Conservation (phyloP, 1,140 invertebrate species). For the Zophobas atratus region DNA sequence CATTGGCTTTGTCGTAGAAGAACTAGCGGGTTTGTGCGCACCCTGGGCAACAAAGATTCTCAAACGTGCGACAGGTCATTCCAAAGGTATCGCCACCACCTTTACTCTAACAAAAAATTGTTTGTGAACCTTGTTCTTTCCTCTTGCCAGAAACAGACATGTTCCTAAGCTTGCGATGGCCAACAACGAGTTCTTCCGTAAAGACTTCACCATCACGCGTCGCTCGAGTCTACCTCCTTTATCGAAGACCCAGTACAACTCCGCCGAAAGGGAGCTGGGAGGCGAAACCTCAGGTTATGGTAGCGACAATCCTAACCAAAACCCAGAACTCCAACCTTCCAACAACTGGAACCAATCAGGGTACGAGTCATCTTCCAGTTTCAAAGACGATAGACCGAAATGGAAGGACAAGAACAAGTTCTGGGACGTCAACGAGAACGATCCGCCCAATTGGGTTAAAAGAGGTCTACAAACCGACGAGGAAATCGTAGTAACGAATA, state of each 20-base stretch:
- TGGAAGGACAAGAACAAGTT: slow-evolving; percentile 79
- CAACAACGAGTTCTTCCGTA: slow-evolving; percentile 44
- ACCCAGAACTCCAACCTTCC: slow-evolving; percentile 26
- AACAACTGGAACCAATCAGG: slow-evolving; percentile 52
- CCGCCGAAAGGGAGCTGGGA: slow-evolving; percentile 70
- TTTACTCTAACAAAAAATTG: neutral
- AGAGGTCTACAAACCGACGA: slow-evolving; percentile 71
- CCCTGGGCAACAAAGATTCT: slow-evolving; percentile 67
- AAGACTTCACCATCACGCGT: slow-evolving; percentile 15
- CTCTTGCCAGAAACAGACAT: slow-evolving; percentile 53
- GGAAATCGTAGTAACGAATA: slow-evolving; percentile 63
- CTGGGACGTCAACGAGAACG: slow-evolving; percentile 75
- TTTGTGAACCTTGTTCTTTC: no score
- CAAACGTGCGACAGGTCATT: slow-evolving; percentile 51
- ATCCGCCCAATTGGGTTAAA: slow-evolving; percentile 76
- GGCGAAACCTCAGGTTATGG: slow-evolving; percentile 82
- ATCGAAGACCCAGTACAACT: slow-evolving; percentile 63
- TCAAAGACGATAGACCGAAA: slow-evolving; percentile 76
- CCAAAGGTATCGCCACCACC: slow-evolving; percentile 51
- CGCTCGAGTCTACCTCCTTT: slow-evolving; percentile 63
- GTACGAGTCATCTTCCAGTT: slow-evolving; percentile 47
- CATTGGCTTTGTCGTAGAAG: slow-evolving; percentile 70
- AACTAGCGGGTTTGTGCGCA: slow-evolving; percentile 74
- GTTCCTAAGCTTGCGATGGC: slow-evolving; percentile 51
- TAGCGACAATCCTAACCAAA: slow-evolving; percentile 74